A percentile compares a stretch with the other conserved stretches of the same genome.
Evolutionary conservation across 1,140 invertebrate genomes (phyloP).

Genomic region (Trialeurodes vaporariorum): DNA sequence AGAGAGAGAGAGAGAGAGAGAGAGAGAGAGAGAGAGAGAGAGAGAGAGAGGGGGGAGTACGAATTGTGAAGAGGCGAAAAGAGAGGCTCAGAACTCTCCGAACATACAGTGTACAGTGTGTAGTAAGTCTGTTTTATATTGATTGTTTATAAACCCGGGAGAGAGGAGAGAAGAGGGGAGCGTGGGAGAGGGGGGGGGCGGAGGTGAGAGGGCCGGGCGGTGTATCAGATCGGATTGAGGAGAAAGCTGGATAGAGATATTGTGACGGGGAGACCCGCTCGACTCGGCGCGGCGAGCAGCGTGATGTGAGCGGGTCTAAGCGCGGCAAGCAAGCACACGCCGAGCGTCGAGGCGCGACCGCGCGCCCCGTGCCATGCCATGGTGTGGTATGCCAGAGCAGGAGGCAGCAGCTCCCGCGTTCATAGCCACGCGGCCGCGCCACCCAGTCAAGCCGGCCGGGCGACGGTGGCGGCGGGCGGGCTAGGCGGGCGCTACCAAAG

Average conservation of each 20-base stretch:
- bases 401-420: no score
- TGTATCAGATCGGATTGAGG: not conserved
- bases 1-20: no score
- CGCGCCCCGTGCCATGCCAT: no score
- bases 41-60: constrained; percentile 4
- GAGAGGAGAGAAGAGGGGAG: constrained; percentile 3
- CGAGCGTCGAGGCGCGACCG: not conserved
- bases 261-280: no score
- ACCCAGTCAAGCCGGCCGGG: no score
- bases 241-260: not conserved
- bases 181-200: constrained; percentile 4
- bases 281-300: not conserved
- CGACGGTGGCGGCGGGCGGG: not conserved
- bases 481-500: no score
- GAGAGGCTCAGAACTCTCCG: not conserved
- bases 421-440: not conserved
- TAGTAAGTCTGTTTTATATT: not conserved
- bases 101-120: not conserved
- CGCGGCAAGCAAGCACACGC: not conserved
- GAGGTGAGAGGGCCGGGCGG: not conserved
- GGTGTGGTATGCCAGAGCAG: no score
- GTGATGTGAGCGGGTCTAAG: no score
- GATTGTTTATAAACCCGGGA: not conserved
- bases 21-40: not conserved
- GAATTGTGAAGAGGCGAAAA: no score